Evolutionary conservation across 2,888 invertebrate genomes (phyloP), one percentile per base, ranked within the genome.

Genomic region (Blastobasis lacticolella): DNA sequence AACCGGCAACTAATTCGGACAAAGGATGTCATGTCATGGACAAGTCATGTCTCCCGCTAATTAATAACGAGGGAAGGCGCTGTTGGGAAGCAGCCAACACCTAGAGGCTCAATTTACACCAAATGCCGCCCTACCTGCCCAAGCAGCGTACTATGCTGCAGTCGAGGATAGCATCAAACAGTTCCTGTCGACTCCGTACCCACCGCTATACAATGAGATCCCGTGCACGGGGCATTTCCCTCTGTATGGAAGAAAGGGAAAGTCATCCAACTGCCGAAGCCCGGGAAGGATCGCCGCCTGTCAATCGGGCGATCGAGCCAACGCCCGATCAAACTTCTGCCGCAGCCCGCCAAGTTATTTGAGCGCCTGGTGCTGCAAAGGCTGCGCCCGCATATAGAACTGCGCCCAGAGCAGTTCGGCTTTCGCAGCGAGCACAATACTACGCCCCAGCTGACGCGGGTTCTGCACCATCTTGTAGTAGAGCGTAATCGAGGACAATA

Each of bases 381-480:
- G 8, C 45, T 45, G 45, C 10, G 23, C 23, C 48, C 23, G 8
- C 49, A 44, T 23, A 23, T 52, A 0, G 41, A 42, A 6, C 57
- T 56, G 1, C 50, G 57, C 0, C 49, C 45, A 4, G 61, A 66
- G 10, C 60, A 62, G 37, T 57, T 53, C 37, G 62, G 60, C 0
- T 63, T 64, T 48, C 49, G 63, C 0, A n/a, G 42, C 5, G 56
- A 54, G 1, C 66, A 64, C 51, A 53, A 52, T 5, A 67, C 64
- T 0, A 62, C 63, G 0, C 59, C 59, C 1, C 67, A 67, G 49
- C 45, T 69, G 6, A 10, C 60, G 5, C 52, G 62, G 5, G 56
- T 68, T 1, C 59, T 64, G 10, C 23, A 45, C 6, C 10, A 45
- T 8, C 4, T 45, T 10, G 36, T 23, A 5, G 9, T 45, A 5